Evolutionary conservation across 2,113 vertebrate species (phyloP).

Genomic region (Antigone vipio): DNA sequence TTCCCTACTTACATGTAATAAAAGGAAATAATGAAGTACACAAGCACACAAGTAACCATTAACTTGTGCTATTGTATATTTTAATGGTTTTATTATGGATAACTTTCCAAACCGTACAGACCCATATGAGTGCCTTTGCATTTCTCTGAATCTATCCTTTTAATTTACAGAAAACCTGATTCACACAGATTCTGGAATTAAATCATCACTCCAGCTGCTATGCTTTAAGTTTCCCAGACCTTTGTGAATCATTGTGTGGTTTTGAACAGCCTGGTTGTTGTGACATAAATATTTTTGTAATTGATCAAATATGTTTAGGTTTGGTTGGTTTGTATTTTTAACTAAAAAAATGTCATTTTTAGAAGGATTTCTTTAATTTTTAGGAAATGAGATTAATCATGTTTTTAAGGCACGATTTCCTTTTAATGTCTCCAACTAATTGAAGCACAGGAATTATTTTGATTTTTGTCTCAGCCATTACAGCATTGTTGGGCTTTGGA

Average conservation of each 20-base stretch:
- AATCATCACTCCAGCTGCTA: constrained; percentile 60
- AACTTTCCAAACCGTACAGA: background rate
- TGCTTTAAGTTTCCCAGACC: constrained; percentile 52
- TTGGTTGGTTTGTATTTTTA: constrained; percentile 46
- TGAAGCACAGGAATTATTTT: constrained; percentile 16
- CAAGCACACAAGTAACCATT: constrained; percentile 36
- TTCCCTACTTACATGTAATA: constrained; percentile 49
- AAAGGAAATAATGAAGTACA: constrained; percentile 48
- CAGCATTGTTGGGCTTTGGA: background rate
- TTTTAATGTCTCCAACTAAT: constrained; percentile 32
- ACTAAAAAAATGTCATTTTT: background rate
- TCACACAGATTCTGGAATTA: constrained; percentile 53
- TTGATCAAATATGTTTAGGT: constrained; percentile 58
- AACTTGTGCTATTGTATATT: constrained; percentile 31
- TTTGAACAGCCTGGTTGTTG: constrained; percentile 54
- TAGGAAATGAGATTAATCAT: constrained; percentile 61
- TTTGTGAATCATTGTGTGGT: constrained; percentile 68
- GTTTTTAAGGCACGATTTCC: constrained; percentile 1
- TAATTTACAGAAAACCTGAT: constrained; percentile 64
- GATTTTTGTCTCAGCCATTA: background rate
- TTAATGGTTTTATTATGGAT: constrained; percentile 23
- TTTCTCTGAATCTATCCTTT: constrained; percentile 41
- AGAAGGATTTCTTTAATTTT: constrained; percentile 35
- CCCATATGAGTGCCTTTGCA: background rate
- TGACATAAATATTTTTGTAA: constrained; percentile 59